Evolutionary conservation across 1,140 invertebrate species (phyloP).

Genomic region (Sinonovacula constricta): DNA sequence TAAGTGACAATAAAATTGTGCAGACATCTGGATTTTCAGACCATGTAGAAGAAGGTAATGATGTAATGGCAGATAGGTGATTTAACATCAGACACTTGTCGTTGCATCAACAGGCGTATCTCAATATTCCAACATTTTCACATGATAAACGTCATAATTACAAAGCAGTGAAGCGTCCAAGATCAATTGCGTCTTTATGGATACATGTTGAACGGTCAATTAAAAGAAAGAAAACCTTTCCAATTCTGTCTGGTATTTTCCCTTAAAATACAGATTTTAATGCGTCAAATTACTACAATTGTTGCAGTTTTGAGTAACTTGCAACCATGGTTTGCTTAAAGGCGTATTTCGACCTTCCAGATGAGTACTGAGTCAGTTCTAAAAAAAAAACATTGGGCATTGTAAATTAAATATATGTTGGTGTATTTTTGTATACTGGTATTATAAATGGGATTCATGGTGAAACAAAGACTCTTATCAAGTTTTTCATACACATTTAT

Average conservation of each 20-base stretch:
- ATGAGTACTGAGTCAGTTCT: too few species aligned
- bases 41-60: constrained; percentile 8
- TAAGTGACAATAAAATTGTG: constrained; percentile 8
- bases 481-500: too few species aligned
- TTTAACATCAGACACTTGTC: constrained; percentile 22
- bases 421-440: too few species aligned
- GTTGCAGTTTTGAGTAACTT: constrained; percentile 18
- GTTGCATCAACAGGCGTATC: neutral
- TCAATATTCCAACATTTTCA: constrained; percentile 27
- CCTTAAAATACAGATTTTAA: constrained; percentile 19
- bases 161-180: neutral
- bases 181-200: neutral
- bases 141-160: neutral
- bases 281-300: constrained; percentile 25
- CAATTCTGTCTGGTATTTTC: constrained; percentile 12
- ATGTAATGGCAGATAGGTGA: constrained; percentile 26
- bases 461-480: too few species aligned
- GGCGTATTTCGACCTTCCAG: neutral
- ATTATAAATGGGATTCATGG: too few species aligned
- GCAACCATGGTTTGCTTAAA: constrained; percentile 15
- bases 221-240: constrained; percentile 19
- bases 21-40: constrained; percentile 5
- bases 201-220: constrained; percentile 41
- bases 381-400: too few species aligned
- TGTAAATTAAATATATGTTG: too few species aligned